Evolutionary conservation across 2,113 vertebrate genomes (phyloP).

Genomic region (Sorex fumeus): DNA sequence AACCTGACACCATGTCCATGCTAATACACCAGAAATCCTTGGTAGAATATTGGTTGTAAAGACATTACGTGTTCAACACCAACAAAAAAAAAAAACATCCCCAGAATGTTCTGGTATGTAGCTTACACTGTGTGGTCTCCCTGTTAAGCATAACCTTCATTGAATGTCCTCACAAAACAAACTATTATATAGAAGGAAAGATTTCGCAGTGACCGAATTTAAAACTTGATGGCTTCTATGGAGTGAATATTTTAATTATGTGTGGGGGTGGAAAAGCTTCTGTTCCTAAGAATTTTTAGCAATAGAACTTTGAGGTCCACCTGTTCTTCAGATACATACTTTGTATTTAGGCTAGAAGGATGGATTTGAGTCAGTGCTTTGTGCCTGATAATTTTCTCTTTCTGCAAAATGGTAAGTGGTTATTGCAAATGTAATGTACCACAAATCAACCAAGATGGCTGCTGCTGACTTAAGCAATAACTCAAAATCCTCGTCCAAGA

Average conservation of each 20-base stretch:
- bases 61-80: not conserved
- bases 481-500: not conserved
- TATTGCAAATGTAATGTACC: not conserved
- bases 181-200: not conserved
- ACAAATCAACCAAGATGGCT: not conserved
- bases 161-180: not conserved
- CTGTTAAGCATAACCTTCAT: conserved; percentile 3
- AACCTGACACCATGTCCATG: not conserved
- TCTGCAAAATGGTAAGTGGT: not conserved
- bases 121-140: rapidly evolving
- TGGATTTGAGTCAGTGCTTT: not conserved
- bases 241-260: not conserved
- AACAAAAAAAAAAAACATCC: conserved; percentile 16
- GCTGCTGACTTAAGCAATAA: not conserved
- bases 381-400: not conserved
- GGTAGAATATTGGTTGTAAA: not conserved
- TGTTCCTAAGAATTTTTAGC: not conserved
- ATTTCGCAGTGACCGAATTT: not conserved
- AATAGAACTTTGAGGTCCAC: not conserved
- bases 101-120: not conserved
- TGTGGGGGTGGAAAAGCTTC: not conserved
- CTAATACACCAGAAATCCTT: not conserved
- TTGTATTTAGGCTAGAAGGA: not conserved
- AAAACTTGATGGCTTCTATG: not conserved
- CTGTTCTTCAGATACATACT: not conserved